These are phyloP conservation scores for Cryptocheilus praepositus DNA, from an alignment of 2,888 invertebrate genomes.

Conservation along the genomic window DNA sequence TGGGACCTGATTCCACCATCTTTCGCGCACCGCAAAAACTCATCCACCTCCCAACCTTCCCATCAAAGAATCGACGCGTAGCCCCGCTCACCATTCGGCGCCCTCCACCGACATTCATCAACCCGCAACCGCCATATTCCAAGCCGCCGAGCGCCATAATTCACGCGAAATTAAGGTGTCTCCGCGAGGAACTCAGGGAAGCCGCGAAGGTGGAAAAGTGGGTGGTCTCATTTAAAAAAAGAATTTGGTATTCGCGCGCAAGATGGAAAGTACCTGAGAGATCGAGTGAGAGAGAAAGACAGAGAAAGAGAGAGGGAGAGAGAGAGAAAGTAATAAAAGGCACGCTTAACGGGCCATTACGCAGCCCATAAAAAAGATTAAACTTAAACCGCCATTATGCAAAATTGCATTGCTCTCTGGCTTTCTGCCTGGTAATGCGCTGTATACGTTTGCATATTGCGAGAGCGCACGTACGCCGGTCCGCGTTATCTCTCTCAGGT, in stretches of 20 bases:
- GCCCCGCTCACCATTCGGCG: too few species aligned
- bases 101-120: too few species aligned
- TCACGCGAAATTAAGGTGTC: conserved; percentile 9
- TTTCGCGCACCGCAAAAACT: too few species aligned
- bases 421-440: conserved; percentile 22
- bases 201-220: not conserved
- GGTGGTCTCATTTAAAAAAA: not conserved
- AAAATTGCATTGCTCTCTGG: conserved; percentile 60
- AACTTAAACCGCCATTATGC: conserved; percentile 68
- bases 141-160: not conserved
- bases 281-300: not conserved
- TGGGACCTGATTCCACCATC: too few species aligned
- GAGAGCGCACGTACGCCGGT: not conserved
- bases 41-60: too few species aligned
- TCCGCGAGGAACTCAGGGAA: not conserved
- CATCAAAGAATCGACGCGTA: too few species aligned
- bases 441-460: conserved; percentile 1
- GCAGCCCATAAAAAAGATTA: conserved; percentile 67
- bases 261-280: not conserved
- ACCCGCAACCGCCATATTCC: too few species aligned
- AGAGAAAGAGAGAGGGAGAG: conserved; percentile 9
- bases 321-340: conserved; percentile 51
- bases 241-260: too few species aligned
- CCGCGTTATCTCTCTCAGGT: too few species aligned
- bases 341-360: conserved; percentile 65